Evolutionary conservation across 2,113 vertebrate species (phyloP).

Genomic region (Triplophysa tibetana): DNA sequence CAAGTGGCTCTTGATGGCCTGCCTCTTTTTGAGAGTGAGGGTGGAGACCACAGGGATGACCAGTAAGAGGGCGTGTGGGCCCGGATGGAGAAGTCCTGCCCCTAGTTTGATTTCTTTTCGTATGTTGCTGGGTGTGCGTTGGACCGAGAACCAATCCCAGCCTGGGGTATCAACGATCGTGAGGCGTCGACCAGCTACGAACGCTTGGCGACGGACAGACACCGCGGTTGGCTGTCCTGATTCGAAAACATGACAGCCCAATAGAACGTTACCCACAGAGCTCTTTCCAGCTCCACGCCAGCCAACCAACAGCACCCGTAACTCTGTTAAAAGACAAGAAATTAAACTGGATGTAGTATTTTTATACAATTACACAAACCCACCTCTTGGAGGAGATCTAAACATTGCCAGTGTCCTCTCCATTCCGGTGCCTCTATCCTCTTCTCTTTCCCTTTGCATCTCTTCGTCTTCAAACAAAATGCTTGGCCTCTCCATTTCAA

Average conservation of each 20-base stretch:
- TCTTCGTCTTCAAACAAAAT: background rate
- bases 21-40: slow-evolving; percentile 71
- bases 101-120: slow-evolving; percentile 72
- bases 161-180: slow-evolving; percentile 77
- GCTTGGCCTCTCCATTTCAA: slow-evolving; percentile 62
- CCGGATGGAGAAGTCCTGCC: slow-evolving; percentile 70
- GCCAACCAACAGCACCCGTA: slow-evolving; percentile 72
- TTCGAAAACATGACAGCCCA: slow-evolving; percentile 72
- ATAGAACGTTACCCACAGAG: slow-evolving; percentile 73
- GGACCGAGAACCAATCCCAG: slow-evolving; percentile 77
- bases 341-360: slow-evolving; percentile 26
- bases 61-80: slow-evolving; percentile 74
- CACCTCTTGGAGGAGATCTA: slow-evolving; percentile 75
- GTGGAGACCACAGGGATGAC: slow-evolving; percentile 75
- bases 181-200: slow-evolving; percentile 70
- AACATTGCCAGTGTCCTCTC: slow-evolving; percentile 69
- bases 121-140: slow-evolving; percentile 68
- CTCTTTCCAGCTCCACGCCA: slow-evolving; percentile 79
- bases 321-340: slow-evolving; percentile 57
- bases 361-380: slow-evolving; percentile 3
- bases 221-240: slow-evolving; percentile 71
- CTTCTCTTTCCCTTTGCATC: slow-evolving; percentile 67
- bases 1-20: slow-evolving; percentile 72
- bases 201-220: slow-evolving; percentile 69
- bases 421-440: slow-evolving; percentile 69